These are phyloP conservation scores for Leuctra nigra DNA, from an alignment of 2,888 invertebrate genomes.

Conservation along the genomic window DNA sequence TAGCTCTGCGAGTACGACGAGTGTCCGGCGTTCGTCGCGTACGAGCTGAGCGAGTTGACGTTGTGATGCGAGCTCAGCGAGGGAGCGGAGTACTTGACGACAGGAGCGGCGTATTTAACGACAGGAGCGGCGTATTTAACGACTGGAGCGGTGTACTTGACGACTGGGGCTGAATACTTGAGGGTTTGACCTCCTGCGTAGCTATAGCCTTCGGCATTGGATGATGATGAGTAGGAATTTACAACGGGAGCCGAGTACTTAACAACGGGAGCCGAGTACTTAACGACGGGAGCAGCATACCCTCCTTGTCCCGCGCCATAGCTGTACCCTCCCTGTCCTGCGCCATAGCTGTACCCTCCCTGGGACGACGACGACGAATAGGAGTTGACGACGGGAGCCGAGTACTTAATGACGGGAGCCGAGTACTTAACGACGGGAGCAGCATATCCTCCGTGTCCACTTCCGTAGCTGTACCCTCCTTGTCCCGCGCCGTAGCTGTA, in stretches of 20 bases:
- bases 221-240: background rate
- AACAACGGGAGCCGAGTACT: no score
- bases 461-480: background rate
- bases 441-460: background rate
- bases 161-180: background rate
- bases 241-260: constrained; percentile 5
- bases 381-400: constrained; percentile 1
- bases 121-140: background rate
- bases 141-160: background rate
- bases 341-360: background rate
- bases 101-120: background rate
- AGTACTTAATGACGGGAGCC: background rate
- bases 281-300: background rate
- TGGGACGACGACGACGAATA: background rate
- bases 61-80: background rate
- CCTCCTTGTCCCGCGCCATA: background rate
- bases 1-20: background rate
- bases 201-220: background rate
- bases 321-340: background rate
- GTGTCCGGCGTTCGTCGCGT: background rate
- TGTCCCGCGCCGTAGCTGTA: background rate
- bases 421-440: background rate
- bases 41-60: background rate
- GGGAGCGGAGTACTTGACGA: constrained; percentile 1
- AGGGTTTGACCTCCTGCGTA: background rate